Evolutionary conservation across 2,113 vertebrate genomes (phyloP).

Genomic region (Myiagra hebetior): DNA sequence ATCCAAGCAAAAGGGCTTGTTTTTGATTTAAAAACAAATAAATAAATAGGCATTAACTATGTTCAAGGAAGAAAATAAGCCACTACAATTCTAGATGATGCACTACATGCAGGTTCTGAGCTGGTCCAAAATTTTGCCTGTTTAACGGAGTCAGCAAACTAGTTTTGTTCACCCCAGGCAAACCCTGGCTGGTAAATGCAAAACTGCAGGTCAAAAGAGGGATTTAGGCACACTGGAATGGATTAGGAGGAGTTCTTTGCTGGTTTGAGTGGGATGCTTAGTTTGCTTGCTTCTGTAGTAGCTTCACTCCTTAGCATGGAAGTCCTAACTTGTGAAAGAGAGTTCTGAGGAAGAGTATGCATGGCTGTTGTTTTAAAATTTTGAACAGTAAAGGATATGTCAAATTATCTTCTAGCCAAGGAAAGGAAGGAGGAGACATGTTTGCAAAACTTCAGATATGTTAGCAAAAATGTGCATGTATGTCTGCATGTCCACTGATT

Average conservation of each 20-base stretch:
- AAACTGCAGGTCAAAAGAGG: not conserved
- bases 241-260: not conserved
- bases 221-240: not conserved
- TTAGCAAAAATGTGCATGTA: not conserved
- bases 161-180: not conserved
- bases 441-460: not conserved
- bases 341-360: not conserved
- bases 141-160: not conserved
- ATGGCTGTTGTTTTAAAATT: not conserved
- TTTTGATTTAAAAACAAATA: not conserved
- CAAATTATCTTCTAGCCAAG: not conserved
- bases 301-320: not conserved
- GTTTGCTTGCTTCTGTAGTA: not conserved
- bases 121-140: not conserved
- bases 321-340: not conserved
- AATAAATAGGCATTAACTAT: not conserved
- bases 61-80: not conserved
- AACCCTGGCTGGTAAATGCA: rapidly evolving
- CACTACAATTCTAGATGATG: not conserved
- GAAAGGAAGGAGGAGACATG: not conserved
- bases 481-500: not conserved
- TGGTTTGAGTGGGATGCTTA: not conserved
- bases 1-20: not conserved
- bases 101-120: not conserved
- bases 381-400: not conserved